Percentiles rank a stretch among this genome's conserved stretches.
Conservation (phyloP, 2,888 invertebrate genomes). For the Pachydiplax longipennis region DNA sequence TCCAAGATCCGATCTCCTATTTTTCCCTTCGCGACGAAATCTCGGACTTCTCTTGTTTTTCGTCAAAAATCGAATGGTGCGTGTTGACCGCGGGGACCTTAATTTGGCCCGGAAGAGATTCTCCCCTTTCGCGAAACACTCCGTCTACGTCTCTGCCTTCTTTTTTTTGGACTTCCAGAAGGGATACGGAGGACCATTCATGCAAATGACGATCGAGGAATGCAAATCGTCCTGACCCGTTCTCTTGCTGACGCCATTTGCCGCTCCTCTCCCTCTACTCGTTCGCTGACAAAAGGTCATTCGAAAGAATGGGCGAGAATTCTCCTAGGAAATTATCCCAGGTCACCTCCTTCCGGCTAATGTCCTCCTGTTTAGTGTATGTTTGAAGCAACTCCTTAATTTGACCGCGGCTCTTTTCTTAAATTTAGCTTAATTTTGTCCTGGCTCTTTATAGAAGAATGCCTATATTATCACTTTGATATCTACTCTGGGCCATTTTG, state of each 20-base stretch:
- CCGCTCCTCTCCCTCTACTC: neutral
- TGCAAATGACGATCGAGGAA: neutral
- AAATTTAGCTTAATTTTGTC: no score
- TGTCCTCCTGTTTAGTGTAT: neutral
- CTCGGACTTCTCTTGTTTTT: neutral
- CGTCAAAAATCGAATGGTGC: neutral
- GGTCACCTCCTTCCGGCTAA: neutral
- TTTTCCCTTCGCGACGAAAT: neutral
- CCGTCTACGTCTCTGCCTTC: neutral
- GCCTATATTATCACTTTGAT: no score
- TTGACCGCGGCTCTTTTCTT: neutral
- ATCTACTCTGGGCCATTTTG: no score
- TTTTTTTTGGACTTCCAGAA: neutral
- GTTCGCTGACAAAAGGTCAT: neutral
- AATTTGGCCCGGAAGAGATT: neutral
- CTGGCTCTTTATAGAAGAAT: no score
- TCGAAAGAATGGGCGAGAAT: no score
- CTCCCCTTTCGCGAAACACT: neutral
- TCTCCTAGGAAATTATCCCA: neutral
- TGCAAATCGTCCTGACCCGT: constrained; percentile 1
- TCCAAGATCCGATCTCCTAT: neutral
- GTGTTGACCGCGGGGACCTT: neutral
- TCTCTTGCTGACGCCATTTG: neutral
- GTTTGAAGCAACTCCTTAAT: neutral
- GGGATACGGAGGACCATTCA: neutral